Base-by-base conservation (phyloP, 2,113 vertebrate species). In the Oxygymnocypris stewartii region DNA sequence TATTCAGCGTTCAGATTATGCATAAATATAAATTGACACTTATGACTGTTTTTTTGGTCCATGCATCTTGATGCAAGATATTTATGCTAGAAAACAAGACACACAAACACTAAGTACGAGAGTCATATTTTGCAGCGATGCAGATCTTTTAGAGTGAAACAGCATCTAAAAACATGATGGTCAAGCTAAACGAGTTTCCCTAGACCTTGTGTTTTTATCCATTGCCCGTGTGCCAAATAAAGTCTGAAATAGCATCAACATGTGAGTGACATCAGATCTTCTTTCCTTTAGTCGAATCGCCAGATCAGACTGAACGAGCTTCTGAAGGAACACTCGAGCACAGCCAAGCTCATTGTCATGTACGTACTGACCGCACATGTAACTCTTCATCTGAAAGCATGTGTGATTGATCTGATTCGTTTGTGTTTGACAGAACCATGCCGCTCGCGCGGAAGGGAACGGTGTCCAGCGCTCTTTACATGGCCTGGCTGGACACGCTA, bases 291-390 rank as follows among this genome's bases (percentile, higher is more conserved):
- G 98, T 97, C 95, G 47, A 96, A 98, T 31, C 96, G 98, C 61
- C 98, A 99, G 94, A 98, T 99, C 86, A 92, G 98, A 83, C 91
- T 99, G 94, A 99, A 99, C 28, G 98, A 99, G 91, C 94, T 99
- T 92, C 92, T 99, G 93, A 96, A 97, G 92, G 97, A 99, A 63
- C 97, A 99, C 90, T 99, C 98, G 79, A 95, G 92, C 91, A 93
- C 93, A 79, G 97, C 98, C 89, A 99, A 97, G 85, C 94, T 98
- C 93, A 99, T 99, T 91, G 98, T 99, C 93, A 98, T 99, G 98
- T 99, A 93, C 97, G 98, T 94, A 92, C 11, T 69, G 28, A 80
- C 57, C 49, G 37, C 2, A 2, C 2, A 16, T 47, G 4, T 3
- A 47, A 75, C 31, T 23, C 7, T 35, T 77, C 47, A 25, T 49